Evolutionary conservation across 2,797 vertebrate species (phyloP).

Genomic region (Dermochelys coriacea): DNA sequence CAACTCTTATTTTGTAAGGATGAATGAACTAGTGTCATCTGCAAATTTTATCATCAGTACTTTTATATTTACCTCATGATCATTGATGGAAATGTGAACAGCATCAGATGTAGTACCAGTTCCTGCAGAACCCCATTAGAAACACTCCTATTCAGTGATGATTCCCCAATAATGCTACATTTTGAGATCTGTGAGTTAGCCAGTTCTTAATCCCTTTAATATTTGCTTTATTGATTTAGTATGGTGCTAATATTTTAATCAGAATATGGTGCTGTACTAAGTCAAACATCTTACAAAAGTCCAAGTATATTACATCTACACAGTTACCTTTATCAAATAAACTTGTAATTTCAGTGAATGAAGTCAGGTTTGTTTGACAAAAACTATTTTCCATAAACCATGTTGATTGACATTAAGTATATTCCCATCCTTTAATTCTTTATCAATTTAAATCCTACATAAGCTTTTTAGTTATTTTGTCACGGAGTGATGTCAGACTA

Average conservation of each 20-base stretch:
- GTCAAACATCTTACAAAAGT: neutral
- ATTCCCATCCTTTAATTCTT: neutral
- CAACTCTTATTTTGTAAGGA: neutral
- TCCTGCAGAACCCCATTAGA: neutral
- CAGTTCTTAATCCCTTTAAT: conserved; percentile 44
- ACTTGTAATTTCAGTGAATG: conserved; percentile 15
- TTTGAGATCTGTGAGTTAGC: neutral
- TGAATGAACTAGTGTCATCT: neutral
- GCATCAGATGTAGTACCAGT: neutral
- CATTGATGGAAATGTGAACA: neutral
- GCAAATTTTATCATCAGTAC: neutral
- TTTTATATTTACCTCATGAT: neutral
- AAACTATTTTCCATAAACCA: conserved; percentile 30
- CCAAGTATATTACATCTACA: conserved; percentile 50
- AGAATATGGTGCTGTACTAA: neutral
- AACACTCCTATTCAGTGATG: fast-evolving
- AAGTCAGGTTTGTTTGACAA: neutral
- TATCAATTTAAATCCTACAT: neutral
- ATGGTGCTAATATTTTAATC: conserved; percentile 13
- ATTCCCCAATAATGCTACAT: fast-evolving
- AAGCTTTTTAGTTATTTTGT: neutral
- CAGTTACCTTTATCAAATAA: neutral
- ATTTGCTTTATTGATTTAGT: conserved; percentile 15
- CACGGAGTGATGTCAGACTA: fast-evolving
- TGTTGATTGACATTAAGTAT: neutral